A percentile compares a stretch with the other conserved stretches of the same genome.
Conservation (phyloP, 1,140 invertebrate genomes). For the Aphaenogaster ashmeadi region DNA sequence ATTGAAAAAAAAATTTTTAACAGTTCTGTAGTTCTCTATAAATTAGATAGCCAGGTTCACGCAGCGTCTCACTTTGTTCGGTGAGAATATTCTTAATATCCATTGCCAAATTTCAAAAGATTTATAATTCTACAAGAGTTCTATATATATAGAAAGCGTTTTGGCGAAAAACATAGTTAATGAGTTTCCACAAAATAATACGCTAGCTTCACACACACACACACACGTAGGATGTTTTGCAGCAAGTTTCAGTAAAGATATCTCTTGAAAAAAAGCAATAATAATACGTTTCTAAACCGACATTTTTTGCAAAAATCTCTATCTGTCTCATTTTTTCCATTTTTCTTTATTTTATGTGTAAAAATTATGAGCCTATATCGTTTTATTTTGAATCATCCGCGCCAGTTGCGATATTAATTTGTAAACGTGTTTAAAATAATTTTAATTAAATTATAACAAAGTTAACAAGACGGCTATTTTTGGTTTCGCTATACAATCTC, state of each 20-base stretch:
- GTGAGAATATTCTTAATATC: too few relatives aligned
- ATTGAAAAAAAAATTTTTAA: too few relatives aligned
- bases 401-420: background rate
- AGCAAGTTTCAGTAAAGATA: background rate
- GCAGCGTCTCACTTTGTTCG: too few relatives aligned
- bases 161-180: too few relatives aligned
- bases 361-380: background rate
- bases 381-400: background rate
- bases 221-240: background rate
- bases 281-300: background rate
- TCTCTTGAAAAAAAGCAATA: background rate
- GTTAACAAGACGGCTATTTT: background rate
- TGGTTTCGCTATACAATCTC: background rate
- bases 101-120: too few relatives aligned
- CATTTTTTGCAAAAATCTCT: background rate
- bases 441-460: slow-evolving; percentile 27
- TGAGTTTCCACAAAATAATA: too few relatives aligned
- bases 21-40: too few relatives aligned
- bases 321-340: background rate
- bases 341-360: background rate
- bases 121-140: too few relatives aligned
- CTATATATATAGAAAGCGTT: too few relatives aligned
- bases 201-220: too few relatives aligned
- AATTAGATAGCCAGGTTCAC: too few relatives aligned
- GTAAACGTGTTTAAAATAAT: slow-evolving; percentile 10